Base-by-base conservation (phyloP, 2,797 vertebrate genomes). In the Lacerta bilineata region DNA sequence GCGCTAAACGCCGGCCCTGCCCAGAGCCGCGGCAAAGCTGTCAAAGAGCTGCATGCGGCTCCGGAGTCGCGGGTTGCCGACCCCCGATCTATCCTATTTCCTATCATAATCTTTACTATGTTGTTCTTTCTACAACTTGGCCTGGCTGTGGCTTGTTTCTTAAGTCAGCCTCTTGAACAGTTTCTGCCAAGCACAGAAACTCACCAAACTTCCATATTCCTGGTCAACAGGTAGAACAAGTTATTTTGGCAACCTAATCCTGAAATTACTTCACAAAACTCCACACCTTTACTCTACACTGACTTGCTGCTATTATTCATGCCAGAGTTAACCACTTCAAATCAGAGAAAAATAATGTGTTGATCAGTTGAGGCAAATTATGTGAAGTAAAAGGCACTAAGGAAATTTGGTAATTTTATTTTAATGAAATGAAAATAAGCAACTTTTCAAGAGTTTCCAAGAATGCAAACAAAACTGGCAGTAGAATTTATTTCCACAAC, bases 221-320 rank as follows among this genome's bases (percentile, higher is more conserved):
- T 69, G n/a, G 23, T 80, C 68, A 29, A 80, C 77, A 72, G 46
- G 33, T 72, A 59, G 68, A 87, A 72, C 86, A 80, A 43, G 68
- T 87, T 80, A 61, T 74, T 80, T 79, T 87, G n/a, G 46, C 33
- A 80, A 78, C 13, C 7, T 36, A 33, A 11, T 68, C n/a, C 39
- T 36, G 50, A 81, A 81, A 72, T 64, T 64, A 41, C 36, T 81
- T 3, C 25, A 80, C 36, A 74, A 43, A 59, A 41, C 29, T 33
- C 50, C 69, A 74, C 27, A 46, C 86, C 25, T 46, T 29, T 71
- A 72, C 11, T 55, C 4, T 43, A 6, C 3, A 8, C 50, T 41
- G 33, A 25, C 61, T 72, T 72, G 15, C 10, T 80, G 29, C 43
- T 69, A 71, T 71, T 71, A 69, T 55, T 15, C 36, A 80, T 80